These are phyloP conservation scores for Phoxinus dragarum DNA, from an alignment of 2,797 vertebrate species.

Conservation along the genomic window DNA sequence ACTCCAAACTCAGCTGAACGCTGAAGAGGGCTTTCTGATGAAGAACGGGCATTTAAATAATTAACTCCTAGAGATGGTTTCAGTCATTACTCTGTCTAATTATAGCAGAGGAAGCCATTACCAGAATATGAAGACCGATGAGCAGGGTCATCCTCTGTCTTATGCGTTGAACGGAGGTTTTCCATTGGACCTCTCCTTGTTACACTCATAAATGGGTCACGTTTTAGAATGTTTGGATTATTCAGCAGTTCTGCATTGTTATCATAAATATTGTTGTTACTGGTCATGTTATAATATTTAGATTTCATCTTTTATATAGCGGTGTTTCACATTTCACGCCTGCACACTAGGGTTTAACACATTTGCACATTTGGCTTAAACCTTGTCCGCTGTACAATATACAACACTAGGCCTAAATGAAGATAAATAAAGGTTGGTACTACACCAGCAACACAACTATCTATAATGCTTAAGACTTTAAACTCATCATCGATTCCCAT, in stretches of 20 bases:
- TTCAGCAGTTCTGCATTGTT: not conserved
- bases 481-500: not conserved
- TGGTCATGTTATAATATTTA: not conserved
- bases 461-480: not conserved
- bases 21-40: slow-evolving; percentile 11
- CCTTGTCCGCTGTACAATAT: not conserved
- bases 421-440: not conserved
- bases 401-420: not conserved
- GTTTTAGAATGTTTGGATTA: not conserved
- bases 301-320: not conserved
- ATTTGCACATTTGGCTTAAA: not conserved
- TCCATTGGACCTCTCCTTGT: slow-evolving; percentile 24
- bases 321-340: not conserved
- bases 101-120: slow-evolving; percentile 57
- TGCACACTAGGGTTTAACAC: not conserved
- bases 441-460: not conserved
- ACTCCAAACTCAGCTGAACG: slow-evolving; percentile 11
- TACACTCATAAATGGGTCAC: not conserved
- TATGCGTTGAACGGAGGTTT: slow-evolving; percentile 10
- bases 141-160: slow-evolving; percentile 46
- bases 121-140: slow-evolving; percentile 59
- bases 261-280: not conserved
- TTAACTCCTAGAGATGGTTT: slow-evolving; percentile 51
- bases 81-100: slow-evolving; percentile 60
- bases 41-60: slow-evolving; percentile 58